phyloP scores from a whole-genome alignment of 2,797 vertebrate genomes.

The Tinamus major region DNA sequence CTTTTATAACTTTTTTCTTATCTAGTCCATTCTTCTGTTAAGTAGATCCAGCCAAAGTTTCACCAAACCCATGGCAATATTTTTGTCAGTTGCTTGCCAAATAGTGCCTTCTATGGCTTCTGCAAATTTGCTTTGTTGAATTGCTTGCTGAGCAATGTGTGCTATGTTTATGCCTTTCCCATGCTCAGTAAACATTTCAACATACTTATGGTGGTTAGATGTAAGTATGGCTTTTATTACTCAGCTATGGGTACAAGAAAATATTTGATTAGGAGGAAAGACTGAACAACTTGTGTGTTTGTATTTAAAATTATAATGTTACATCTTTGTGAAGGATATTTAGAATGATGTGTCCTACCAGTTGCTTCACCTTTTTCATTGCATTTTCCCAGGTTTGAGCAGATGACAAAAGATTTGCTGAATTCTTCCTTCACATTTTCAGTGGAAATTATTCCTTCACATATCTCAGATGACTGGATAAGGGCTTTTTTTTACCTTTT shows the following conservation, averaged over 20 bases:
- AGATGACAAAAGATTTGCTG: background rate
- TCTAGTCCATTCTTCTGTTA: background rate
- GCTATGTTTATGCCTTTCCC: background rate
- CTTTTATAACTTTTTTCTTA: background rate
- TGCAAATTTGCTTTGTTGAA: background rate
- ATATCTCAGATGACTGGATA: background rate
- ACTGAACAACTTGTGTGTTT: background rate
- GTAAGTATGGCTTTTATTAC: background rate
- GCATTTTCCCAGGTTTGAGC: background rate
- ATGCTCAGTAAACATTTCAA: background rate
- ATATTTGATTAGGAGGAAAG: background rate
- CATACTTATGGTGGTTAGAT: background rate
- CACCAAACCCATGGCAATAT: background rate
- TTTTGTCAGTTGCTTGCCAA: background rate
- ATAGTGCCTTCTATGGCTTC: background rate
- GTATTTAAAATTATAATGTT: background rate
- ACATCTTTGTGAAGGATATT: background rate
- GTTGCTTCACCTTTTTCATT: background rate
- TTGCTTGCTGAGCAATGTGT: background rate
- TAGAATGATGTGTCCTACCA: background rate
- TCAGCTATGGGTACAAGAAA: background rate
- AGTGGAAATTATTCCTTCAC: background rate
- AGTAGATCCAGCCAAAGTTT: background rate
- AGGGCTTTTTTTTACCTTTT: background rate
- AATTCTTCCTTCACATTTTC: background rate